Base-by-base conservation (phyloP, 1,140 invertebrate genomes). In the Saccostrea glomerata region DNA sequence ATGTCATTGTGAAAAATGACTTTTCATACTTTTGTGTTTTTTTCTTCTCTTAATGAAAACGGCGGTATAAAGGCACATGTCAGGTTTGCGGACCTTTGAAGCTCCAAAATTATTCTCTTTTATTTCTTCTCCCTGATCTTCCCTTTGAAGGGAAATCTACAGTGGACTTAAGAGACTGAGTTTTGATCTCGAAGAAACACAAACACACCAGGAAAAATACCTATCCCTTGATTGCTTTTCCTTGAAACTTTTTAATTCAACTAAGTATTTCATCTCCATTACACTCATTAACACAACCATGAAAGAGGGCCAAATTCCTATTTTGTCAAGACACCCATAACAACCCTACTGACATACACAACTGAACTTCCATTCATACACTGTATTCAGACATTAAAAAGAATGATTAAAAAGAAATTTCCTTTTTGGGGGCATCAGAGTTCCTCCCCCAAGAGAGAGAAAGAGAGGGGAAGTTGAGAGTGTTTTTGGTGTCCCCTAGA, bases 41-140 rank as follows among this genome's bases (percentile, higher is more conserved):
- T 56, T 23, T 85, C 60, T 36, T 85, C 84, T 60, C 30, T 47
- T 85, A 63, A 85, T 85, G 84, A 85, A 85, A 85, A 85, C 60
- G 84, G 84, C 17, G 36, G 84, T 30, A 85, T 85, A 85, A 85
- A 84, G 30, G 84, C 55, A 85, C 55, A 60, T 36, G 17, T 56
- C 47, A 60, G 84, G 12, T 13, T 85, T 25, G n/a, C 60, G 13
- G 47, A 36, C 58, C 56, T 85, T 85, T 85, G 84, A 85, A 60
- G 55, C 20, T 60, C 82, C 55, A 58, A 56, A 56, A 66, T 85
- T 85, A 85, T 85, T 85, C 84, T 85, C 84, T 85, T 85, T 85
- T 20, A 85, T 56, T 84, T 77, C 70, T 77, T 25, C 30, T 77
- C 70, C 70, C 12, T 13, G 70, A 40, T 77, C 25, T 77, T 30